Conservation (phyloP, 2,888 invertebrate species). For the Euproctis similis region DNA sequence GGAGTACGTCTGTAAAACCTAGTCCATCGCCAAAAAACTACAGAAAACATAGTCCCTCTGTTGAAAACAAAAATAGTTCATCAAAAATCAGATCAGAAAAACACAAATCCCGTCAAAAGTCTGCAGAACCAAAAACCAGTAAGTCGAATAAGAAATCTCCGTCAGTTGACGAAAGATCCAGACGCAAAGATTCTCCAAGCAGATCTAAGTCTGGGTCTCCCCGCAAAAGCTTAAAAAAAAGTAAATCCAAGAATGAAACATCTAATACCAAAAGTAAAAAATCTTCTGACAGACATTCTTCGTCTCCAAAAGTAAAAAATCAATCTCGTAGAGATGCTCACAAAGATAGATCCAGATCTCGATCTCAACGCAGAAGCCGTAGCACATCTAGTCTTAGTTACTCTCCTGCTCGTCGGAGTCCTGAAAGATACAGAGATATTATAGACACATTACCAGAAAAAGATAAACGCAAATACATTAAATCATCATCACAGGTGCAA, state of each 20-base stretch:
- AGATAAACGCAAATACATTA: slow-evolving; percentile 69
- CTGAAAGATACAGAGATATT: slow-evolving; percentile 81
- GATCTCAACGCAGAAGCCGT: slow-evolving; percentile 52
- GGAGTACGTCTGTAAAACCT: neutral
- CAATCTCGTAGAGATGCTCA: slow-evolving; percentile 30
- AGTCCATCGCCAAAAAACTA: slow-evolving; percentile 20
- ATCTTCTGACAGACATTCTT: slow-evolving; percentile 29
- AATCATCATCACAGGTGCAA: slow-evolving; percentile 54
- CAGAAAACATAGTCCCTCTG: slow-evolving; percentile 38
- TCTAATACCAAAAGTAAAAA: slow-evolving; percentile 38
- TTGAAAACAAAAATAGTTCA: slow-evolving; percentile 35
- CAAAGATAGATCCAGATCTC: slow-evolving; percentile 36
- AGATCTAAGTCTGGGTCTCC: slow-evolving; percentile 43
- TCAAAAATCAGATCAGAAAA: slow-evolving; percentile 37
- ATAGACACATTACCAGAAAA: slow-evolving; percentile 75
- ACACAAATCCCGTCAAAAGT: slow-evolving; percentile 32
- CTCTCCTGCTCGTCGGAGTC: slow-evolving; percentile 80
- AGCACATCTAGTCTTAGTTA: slow-evolving; percentile 79
- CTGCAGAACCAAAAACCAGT: slow-evolving; percentile 33
- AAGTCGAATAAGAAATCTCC: slow-evolving; percentile 34
- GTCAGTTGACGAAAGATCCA: slow-evolving; percentile 30
- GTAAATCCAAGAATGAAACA: slow-evolving; percentile 35
- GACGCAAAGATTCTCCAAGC: slow-evolving; percentile 26
- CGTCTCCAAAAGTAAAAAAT: slow-evolving; percentile 32
- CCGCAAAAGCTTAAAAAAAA: slow-evolving; percentile 36